Evolutionary conservation across 2,113 vertebrate species (phyloP), one percentile per base, ranked within the genome.

Genomic region (Smithornis capensis): DNA sequence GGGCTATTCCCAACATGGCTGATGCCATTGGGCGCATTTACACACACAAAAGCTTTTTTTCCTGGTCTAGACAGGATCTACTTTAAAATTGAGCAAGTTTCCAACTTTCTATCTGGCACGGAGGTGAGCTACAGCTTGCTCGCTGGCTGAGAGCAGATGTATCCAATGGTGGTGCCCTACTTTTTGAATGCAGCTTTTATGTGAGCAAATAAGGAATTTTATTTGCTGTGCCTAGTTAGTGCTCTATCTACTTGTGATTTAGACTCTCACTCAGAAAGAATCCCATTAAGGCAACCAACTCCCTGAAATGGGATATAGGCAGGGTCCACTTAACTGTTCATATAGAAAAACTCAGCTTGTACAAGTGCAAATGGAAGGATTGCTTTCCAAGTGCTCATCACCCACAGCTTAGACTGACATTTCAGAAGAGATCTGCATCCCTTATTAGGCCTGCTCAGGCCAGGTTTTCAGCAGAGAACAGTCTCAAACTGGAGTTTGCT

Each of bases 171-270:
- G 24, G 38, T 87, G 94, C 73, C 23, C 64, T 92, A 35, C 59
- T 90, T 88, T 80, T 65, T 89, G n/a, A 70, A 83, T 47, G 68
- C 68, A 93, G 88, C 42, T 79, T 94, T 93, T 75, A 77, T 83
- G 83, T 94, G 86, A 93, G 86, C 89, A 96, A 96, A 96, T 93
- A 93, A 96, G 92, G 90, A 92, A 73, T 95, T 93, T 95, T 70
- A 63, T 80, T 91, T 92, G 70, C 87, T 70, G 45, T 93, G 94
- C 68, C 80, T 73, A 62, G 63, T 57, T 64, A 67, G 55, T 83
- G 50, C 42, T 86, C 45, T 29, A 82, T 94, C 95, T 95, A 95
- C 95, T 95, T 95, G 89, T 87, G 87, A 91, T 73, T n/a, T 64
- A 73, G 59, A 50, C 29, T 87, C 94, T 95, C 93, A 91, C 75